Percentiles rank a stretch among this genome's conserved stretches.
Evolutionary conservation across 2,888 invertebrate species (phyloP).

Genomic region (Caenorhabditis drosophilae): DNA sequence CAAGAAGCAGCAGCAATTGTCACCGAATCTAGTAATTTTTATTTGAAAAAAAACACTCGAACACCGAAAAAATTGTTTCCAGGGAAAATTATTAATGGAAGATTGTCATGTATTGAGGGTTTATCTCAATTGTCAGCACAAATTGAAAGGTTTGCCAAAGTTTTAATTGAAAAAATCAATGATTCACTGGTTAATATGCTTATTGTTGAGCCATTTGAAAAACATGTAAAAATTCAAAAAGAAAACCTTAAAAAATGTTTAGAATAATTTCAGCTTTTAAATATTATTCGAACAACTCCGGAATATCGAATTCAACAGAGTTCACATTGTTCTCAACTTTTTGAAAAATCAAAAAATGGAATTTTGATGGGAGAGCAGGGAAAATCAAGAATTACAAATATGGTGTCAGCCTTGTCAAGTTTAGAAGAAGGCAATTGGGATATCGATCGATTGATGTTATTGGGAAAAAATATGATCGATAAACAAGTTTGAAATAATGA

Average conservation of each 20-base stretch:
- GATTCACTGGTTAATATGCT: conserved; percentile 53
- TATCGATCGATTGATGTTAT: conserved; percentile 38
- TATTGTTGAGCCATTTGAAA: conserved; percentile 64
- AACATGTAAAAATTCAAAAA: conserved; percentile 35
- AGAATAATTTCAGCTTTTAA: conserved; percentile 44
- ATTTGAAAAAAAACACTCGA: too few species aligned
- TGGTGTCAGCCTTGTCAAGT: conserved; percentile 42
- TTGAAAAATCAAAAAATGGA: conserved; percentile 16
- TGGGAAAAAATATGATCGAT: conserved; percentile 47
- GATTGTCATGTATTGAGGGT: conserved; percentile 56
- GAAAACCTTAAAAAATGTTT: neutral
- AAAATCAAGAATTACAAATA: conserved; percentile 14
- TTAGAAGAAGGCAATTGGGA: conserved; percentile 38
- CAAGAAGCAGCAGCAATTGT: conserved; percentile 35
- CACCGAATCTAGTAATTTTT: conserved; percentile 29
- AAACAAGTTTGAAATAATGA: conserved; percentile 36
- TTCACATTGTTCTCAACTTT: conserved; percentile 25
- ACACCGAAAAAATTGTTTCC: too few species aligned
- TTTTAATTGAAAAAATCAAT: conserved; percentile 50
- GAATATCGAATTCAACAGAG: conserved; percentile 45
- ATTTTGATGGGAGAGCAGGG: conserved; percentile 3
- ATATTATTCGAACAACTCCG: conserved; percentile 42
- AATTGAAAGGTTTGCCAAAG: conserved; percentile 32
- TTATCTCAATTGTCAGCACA: conserved; percentile 51
- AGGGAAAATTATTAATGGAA: conserved; percentile 57